Conservation (phyloP, 2,113 vertebrate species). For the Diphyllodes magnificus region DNA sequence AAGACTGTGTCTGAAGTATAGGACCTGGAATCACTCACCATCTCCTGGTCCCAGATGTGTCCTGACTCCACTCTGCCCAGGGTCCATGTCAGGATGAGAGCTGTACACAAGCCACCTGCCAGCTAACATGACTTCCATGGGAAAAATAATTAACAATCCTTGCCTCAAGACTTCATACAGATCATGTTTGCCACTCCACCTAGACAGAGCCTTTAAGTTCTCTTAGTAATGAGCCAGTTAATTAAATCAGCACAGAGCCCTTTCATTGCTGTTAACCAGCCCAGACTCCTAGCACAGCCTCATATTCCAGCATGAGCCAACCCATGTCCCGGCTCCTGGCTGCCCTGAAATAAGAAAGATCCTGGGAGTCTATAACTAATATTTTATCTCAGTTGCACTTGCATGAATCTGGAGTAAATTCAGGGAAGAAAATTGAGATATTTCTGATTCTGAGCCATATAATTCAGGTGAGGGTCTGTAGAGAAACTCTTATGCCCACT, state of each 20-base stretch:
- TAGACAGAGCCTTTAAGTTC: not conserved
- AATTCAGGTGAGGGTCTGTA: not conserved
- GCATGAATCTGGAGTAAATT: not conserved
- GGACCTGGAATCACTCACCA: not conserved
- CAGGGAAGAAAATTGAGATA: not conserved
- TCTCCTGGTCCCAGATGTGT: not conserved
- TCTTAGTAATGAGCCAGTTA: not conserved
- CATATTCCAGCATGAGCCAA: not conserved
- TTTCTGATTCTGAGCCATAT: not conserved
- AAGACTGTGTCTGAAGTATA: not conserved
- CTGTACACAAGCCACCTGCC: not conserved
- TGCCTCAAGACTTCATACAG: not conserved
- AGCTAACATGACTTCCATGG: not conserved
- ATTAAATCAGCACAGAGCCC: not conserved
- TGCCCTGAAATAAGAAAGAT: not conserved
- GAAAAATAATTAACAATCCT: not conserved
- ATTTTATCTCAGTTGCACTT: slow-evolving; percentile 14
- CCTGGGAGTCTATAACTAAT: not conserved
- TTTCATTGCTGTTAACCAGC: not conserved
- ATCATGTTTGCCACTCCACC: not conserved
- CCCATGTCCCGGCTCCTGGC: not conserved
- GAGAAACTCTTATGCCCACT: not conserved
- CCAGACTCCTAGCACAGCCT: not conserved
- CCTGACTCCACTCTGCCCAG: not conserved
- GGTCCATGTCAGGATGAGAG: not conserved